Conservation (phyloP, 2,113 vertebrate genomes). For the Gallinago jamesoni region DNA sequence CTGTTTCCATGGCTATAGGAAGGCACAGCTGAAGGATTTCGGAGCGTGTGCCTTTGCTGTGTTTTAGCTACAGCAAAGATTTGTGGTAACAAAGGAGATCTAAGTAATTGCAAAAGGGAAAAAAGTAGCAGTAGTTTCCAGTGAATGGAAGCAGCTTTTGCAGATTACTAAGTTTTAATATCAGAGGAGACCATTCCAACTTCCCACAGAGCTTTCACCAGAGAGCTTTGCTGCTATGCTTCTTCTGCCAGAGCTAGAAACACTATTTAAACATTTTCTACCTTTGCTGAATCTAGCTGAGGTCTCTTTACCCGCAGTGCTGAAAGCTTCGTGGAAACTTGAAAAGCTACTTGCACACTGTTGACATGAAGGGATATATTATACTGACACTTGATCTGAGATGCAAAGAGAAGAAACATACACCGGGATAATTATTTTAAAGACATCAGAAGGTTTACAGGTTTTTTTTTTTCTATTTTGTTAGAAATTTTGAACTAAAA, state of each 20-base stretch:
- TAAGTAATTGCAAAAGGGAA: background rate
- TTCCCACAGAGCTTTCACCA: background rate
- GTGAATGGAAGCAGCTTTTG: slow-evolving; percentile 2
- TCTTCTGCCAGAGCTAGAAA: background rate
- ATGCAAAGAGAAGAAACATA: background rate
- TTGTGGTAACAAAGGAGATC: slow-evolving; percentile 14
- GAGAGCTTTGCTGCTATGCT: background rate
- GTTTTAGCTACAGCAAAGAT: slow-evolving; percentile 28
- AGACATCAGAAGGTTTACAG: background rate
- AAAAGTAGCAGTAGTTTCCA: background rate
- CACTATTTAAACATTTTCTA: background rate
- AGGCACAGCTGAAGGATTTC: background rate
- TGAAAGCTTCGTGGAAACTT: background rate
- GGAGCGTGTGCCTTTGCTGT: slow-evolving; percentile 9
- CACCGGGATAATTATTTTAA: background rate
- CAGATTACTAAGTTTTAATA: background rate
- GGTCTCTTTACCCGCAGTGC: background rate
- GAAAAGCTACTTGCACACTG: background rate
- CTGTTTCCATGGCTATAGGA: slow-evolving; percentile 15
- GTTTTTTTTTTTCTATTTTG: background rate
- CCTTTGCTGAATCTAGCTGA: background rate
- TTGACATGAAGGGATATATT: fast-evolving
- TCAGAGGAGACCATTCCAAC: background rate
- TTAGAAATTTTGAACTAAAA: background rate
- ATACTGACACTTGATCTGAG: background rate